Evolutionary conservation across 2,113 vertebrate species (phyloP).

Genomic region (Sprattus sprattus): DNA sequence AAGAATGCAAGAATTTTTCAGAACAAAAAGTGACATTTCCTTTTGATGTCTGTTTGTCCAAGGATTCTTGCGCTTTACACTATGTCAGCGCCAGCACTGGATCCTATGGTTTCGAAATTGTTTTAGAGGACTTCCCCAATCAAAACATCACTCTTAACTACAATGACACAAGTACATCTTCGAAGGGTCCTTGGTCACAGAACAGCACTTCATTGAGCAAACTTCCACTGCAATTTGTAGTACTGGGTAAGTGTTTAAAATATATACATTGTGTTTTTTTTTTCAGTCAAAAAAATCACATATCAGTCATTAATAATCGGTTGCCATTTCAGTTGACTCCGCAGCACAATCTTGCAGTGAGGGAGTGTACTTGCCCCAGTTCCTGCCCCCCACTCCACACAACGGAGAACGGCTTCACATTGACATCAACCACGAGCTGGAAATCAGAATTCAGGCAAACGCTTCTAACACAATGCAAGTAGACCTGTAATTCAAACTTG

Average conservation of each 20-base stretch:
- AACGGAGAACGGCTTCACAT: constrained; percentile 47
- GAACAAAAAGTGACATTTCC: background rate
- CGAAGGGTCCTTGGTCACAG: background rate
- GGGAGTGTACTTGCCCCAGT: constrained; percentile 56
- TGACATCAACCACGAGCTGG: constrained; percentile 52
- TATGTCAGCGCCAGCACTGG: background rate
- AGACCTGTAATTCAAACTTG: background rate
- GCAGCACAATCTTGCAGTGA: constrained; percentile 56
- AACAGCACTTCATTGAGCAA: constrained; percentile 54
- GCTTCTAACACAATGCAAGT: constrained; percentile 51
- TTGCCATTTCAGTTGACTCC: constrained; percentile 55
- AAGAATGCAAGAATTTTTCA: too few species aligned
- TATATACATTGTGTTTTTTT: background rate
- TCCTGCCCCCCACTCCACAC: constrained; percentile 57
- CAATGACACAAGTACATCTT: constrained; percentile 37
- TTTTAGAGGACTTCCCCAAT: constrained; percentile 59
- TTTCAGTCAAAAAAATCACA: background rate
- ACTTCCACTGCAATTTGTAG: constrained; percentile 63
- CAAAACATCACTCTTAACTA: constrained; percentile 46
- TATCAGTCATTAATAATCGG: background rate
- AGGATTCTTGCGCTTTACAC: constrained; percentile 52
- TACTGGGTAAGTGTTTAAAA: constrained; percentile 48
- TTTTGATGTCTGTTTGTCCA: background rate
- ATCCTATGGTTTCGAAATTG: constrained; percentile 37
- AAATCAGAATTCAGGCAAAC: constrained; percentile 57